Conservation (phyloP, 2,797 vertebrate species). For the Fistularia commersonii region DNA sequence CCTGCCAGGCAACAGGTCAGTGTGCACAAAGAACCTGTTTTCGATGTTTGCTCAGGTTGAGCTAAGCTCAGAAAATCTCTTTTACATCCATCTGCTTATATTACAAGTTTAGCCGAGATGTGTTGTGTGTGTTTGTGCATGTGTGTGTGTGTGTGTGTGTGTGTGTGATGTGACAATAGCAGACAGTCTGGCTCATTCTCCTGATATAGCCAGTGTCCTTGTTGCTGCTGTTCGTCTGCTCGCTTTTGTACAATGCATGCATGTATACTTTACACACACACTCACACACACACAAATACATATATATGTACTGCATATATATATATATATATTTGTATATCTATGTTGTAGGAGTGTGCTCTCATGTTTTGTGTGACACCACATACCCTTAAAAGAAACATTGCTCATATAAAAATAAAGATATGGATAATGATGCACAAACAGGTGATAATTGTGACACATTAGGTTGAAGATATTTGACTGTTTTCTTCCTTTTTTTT, state of each 20-base stretch:
- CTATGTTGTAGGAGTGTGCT: too few relatives aligned
- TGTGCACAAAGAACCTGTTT: slow-evolving; percentile 55
- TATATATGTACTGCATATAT: too few relatives aligned
- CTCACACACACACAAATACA: not conserved
- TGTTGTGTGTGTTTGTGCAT: slow-evolving; percentile 20
- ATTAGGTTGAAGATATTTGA: slow-evolving; percentile 43
- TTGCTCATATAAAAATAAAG: slow-evolving; percentile 75
- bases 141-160: slow-evolving; percentile 15
- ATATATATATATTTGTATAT: slow-evolving; percentile 37
- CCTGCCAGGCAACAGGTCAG: slow-evolving; percentile 42
- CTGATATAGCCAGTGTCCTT: slow-evolving; percentile 36
- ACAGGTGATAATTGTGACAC: slow-evolving; percentile 53
- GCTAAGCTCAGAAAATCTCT: slow-evolving; percentile 55
- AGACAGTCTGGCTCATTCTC: slow-evolving; percentile 31
- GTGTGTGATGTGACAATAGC: slow-evolving; percentile 26
- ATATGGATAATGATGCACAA: slow-evolving; percentile 67
- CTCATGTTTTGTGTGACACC: slow-evolving; percentile 45
- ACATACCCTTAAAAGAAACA: slow-evolving; percentile 48
- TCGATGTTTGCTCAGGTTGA: slow-evolving; percentile 59
- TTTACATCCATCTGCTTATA: slow-evolving; percentile 60
- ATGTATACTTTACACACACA: not conserved
- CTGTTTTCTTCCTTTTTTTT: slow-evolving; percentile 24
- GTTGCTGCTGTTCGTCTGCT: slow-evolving; percentile 34
- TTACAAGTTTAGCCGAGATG: slow-evolving; percentile 48
- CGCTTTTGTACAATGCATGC: slow-evolving; percentile 61